A percentile compares a stretch with the other conserved stretches of the same genome.
phyloP scores from a whole-genome alignment of 2,113 vertebrate species.

The Myxocyprinus asiaticus region DNA sequence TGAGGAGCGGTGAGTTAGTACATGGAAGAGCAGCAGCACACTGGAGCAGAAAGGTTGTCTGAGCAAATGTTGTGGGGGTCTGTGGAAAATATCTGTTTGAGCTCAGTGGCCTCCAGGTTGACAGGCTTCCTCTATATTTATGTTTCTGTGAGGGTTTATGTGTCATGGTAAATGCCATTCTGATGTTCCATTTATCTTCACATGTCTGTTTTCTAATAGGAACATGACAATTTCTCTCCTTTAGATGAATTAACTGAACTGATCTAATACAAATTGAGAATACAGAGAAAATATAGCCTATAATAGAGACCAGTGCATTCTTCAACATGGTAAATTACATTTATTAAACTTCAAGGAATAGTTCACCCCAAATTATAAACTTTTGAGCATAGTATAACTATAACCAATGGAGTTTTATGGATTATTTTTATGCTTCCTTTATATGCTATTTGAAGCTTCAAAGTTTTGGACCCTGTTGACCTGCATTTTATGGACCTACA shows the following conservation, averaged over 20 bases:
- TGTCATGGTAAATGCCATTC: conserved; percentile 25
- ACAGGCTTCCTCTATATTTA: conserved; percentile 20
- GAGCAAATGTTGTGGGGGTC: background rate
- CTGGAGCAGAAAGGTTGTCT: conserved; percentile 9
- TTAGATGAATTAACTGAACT: conserved; percentile 14
- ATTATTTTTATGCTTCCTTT: no score
- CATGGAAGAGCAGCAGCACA: background rate
- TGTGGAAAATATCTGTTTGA: background rate
- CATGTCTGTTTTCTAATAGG: conserved; percentile 18
- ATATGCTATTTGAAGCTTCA: no score
- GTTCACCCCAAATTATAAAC: no score
- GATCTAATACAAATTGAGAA: conserved; percentile 19
- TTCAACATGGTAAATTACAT: no score
- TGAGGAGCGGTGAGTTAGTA: background rate
- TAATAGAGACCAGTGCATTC: no score
- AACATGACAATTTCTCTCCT: background rate
- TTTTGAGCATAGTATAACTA: no score
- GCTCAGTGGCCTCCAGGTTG: conserved; percentile 16
- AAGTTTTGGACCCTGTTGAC: no score
- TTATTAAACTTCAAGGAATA: no score
- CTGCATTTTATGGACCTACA: no score
- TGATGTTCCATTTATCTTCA: conserved; percentile 14
- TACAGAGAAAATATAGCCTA: background rate
- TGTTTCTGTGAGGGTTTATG: background rate
- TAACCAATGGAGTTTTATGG: no score